Conservation (phyloP, 2,797 vertebrate species). For the Pteronotus mesoamericanus region DNA sequence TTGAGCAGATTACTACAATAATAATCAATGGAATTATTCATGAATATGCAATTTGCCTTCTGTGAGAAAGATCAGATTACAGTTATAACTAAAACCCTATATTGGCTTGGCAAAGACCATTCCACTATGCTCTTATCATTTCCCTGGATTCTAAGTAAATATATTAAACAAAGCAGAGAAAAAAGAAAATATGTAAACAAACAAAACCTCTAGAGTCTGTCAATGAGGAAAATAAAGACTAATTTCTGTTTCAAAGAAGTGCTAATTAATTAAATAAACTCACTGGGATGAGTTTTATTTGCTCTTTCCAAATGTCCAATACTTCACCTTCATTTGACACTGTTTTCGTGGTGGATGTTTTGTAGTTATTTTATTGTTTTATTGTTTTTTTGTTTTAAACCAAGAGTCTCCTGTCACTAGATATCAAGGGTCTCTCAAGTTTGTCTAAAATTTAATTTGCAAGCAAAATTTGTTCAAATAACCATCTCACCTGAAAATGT, state of each 20-base stretch:
- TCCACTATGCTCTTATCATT: not conserved
- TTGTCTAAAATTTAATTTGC: not conserved
- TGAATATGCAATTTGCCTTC: not conserved
- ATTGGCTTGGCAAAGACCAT: not conserved
- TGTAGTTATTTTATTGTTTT: not conserved
- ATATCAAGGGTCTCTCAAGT: not conserved
- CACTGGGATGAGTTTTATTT: not conserved
- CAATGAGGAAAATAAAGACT: not conserved
- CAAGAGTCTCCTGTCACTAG: not conserved
- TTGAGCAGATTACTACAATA: not conserved
- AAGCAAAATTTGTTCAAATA: not conserved
- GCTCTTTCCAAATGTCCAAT: not conserved
- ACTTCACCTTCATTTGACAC: not conserved
- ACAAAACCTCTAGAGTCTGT: not conserved
- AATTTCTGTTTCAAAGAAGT: not conserved
- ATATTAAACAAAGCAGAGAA: not conserved
- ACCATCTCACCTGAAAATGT: not conserved
- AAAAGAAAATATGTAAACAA: not conserved
- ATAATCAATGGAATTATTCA: not conserved
- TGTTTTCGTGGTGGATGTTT: not conserved
- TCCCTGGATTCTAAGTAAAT: not conserved
- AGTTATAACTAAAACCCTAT: not conserved
- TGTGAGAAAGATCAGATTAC: not conserved
- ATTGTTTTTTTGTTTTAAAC: not conserved
- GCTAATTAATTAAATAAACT: not conserved